phyloP scores from a whole-genome alignment of 2,113 vertebrate genomes.

The Alectura lathami region DNA sequence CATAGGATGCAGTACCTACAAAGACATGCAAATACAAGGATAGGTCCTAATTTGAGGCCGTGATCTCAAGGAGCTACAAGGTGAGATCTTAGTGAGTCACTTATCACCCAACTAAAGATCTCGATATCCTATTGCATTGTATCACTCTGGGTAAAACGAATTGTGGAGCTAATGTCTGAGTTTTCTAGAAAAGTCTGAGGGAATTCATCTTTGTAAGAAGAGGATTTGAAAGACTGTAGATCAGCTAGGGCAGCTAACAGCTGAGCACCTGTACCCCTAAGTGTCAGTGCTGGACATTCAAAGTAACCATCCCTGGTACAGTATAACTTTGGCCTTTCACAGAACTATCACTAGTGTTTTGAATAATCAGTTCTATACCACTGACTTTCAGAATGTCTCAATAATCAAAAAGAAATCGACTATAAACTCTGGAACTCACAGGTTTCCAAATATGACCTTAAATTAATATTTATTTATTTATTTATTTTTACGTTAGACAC shows the following conservation, averaged over 20 bases:
- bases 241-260: background rate
- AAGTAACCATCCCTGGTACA: background rate
- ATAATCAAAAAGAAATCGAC: background rate
- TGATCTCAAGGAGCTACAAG: background rate
- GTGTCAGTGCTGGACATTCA: background rate
- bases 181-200: background rate
- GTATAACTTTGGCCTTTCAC: background rate
- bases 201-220: background rate
- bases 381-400: background rate
- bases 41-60: background rate
- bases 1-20: fast-evolving
- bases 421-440: background rate
- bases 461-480: background rate
- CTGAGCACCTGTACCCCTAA: background rate
- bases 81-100: background rate
- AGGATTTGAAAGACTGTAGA: background rate
- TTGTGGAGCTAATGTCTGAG: background rate
- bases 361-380: background rate
- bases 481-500: background rate
- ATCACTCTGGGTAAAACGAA: background rate
- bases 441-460: background rate
- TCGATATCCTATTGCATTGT: background rate
- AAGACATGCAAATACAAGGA: background rate
- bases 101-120: background rate
- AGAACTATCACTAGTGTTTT: background rate